Base-by-base conservation (phyloP, 2,113 vertebrate species). In the Sinosuthora webbiana region DNA sequence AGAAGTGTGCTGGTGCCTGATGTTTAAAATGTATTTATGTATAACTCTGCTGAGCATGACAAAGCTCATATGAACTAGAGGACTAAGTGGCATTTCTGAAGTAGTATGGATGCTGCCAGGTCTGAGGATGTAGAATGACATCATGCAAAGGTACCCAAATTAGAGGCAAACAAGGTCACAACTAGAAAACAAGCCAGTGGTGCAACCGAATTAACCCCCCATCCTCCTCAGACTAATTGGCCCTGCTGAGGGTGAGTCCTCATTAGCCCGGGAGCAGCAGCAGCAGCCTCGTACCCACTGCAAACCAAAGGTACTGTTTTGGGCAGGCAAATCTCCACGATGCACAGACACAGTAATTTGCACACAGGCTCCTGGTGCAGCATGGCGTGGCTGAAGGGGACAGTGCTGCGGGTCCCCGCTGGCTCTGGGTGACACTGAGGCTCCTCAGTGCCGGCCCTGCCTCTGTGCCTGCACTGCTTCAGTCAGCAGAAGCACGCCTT, bases 81-180 rank as follows among this genome's bases (percentile, higher is more conserved):
- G 56, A 56, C 62, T 92, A 64, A 85, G 50, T 4, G 3, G 28
- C 5, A 0, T 89, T 95, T 89, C 80, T 75, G 71, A 84, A 79
- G 73, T 44, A 18, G 13, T 15, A 42, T 13, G 73, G 80, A 37
- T 52, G 64, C 76, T 91, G 52, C 77, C 44, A 56, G 73, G 69
- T 62, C 90, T 88, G 49, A 62, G 91, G 57, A 41, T 53, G 82
- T 6, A 35, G 41, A 11, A 53, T 55, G 88, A 71, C 82, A 53
- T 44, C 75, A 59, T 19, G 77, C 77, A 78, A 87, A 92, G 68
- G 55, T 57, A 67, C 71, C 37, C 68, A 86, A 93, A 88, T 95
- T 42, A 89, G 68, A 89, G 88, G 83, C 75, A 95, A 90, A 91
- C 87, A 73, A 90, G 82, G 93, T 89, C 86, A 65, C 50, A 60